These are phyloP conservation scores for Plemyria rubiginata DNA, from an alignment of 2,888 invertebrate genomes.

Conservation along the genomic window DNA sequence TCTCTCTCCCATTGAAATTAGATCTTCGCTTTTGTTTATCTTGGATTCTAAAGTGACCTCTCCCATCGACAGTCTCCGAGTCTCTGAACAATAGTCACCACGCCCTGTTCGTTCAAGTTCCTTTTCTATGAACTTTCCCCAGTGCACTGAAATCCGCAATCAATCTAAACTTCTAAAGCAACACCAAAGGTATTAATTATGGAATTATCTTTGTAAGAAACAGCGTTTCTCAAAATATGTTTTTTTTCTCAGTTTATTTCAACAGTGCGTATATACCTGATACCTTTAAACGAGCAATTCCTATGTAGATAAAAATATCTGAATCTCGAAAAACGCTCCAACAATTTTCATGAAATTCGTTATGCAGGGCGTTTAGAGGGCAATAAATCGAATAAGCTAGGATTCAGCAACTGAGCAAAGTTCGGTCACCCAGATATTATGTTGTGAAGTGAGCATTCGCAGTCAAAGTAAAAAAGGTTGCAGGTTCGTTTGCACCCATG, in stretches of 20 bases:
- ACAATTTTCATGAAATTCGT: too few species aligned
- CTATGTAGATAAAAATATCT: too few species aligned
- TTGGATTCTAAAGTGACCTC: constrained; percentile 31
- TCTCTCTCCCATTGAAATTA: constrained; percentile 29
- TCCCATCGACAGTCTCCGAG: constrained; percentile 20
- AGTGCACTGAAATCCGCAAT: constrained; percentile 23
- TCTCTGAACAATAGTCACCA: constrained; percentile 27
- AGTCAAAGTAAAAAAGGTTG: too few species aligned
- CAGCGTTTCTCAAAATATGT: constrained; percentile 24
- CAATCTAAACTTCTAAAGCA: constrained; percentile 24
- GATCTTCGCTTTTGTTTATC: constrained; percentile 32
- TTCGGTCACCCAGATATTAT: too few species aligned
- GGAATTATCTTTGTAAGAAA: constrained; percentile 7
- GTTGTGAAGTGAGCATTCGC: too few species aligned
- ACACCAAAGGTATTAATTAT: constrained; percentile 16
- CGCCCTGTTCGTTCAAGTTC: constrained; percentile 22
- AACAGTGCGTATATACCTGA: too few species aligned
- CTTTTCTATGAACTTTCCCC: constrained; percentile 25
- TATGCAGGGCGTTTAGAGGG: too few species aligned
- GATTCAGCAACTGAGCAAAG: too few species aligned
- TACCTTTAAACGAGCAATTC: too few species aligned
- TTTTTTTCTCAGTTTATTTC: constrained; percentile 16
- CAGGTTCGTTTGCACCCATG: too few species aligned
- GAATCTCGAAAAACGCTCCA: too few species aligned
- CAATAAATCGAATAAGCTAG: too few species aligned